A percentile compares a stretch with the other conserved stretches of the same genome.
Conservation (phyloP, 1,140 invertebrate genomes). For the Batillaria attramentaria region DNA sequence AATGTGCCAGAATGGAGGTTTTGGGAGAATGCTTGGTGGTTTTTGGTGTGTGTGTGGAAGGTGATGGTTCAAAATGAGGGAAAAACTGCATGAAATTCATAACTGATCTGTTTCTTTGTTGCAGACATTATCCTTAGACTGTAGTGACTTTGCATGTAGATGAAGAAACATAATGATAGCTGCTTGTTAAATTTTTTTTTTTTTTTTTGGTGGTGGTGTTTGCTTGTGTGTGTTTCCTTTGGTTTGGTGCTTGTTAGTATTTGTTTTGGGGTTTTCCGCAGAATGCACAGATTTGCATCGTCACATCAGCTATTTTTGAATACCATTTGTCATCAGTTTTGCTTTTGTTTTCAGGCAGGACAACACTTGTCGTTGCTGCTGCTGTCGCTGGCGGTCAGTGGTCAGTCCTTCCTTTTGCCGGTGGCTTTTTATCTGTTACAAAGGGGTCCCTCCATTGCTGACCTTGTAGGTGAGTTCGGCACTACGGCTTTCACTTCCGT, state of each 20-base stretch:
- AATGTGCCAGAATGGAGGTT: not conserved
- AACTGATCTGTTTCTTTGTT: not conserved
- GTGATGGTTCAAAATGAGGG: not conserved
- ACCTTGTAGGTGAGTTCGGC: constrained; percentile 36
- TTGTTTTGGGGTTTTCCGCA: constrained; percentile 1
- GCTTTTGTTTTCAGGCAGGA: constrained; percentile 27
- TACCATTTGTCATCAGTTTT: not conserved
- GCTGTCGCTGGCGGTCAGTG: constrained; percentile 33
- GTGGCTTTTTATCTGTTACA: constrained; percentile 37
- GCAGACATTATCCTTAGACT: not conserved
- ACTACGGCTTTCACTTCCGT: not conserved
- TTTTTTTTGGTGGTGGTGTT: not conserved
- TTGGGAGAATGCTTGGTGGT: not conserved
- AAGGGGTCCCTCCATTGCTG: constrained; percentile 17
- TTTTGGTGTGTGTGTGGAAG: not conserved
- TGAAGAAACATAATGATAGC: no score
- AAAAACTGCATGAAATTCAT: not conserved
- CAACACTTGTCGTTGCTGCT: constrained; percentile 33
- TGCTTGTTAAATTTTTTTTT: no score
- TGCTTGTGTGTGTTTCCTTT: constrained; percentile 10
- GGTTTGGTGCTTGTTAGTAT: not conserved
- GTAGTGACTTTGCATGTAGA: no score
- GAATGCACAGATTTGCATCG: not conserved
- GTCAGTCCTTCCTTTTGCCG: constrained; percentile 37
- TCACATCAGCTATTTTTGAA: not conserved